Evolutionary conservation across 35 echinoderm and acorn worm genomes (phyloP), one percentile per base, ranked within the genome.

Genomic region (Apostichopus japonicus): DNA sequence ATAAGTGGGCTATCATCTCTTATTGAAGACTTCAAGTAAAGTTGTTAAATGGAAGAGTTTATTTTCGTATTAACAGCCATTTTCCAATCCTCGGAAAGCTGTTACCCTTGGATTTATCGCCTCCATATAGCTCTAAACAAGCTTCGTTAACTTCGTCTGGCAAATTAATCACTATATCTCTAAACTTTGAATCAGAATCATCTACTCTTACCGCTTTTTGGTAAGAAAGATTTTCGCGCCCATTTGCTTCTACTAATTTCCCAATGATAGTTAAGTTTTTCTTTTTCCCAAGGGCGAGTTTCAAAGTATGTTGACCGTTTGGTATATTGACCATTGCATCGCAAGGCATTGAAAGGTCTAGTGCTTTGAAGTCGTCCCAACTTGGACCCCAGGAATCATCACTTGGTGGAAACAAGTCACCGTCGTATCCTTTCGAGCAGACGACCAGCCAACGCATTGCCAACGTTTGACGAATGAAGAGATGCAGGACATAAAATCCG

Each of bases 361-460:
- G 19, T 0, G 54, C n/a, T 6, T 84, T 84, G 24, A 84, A 84
- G 23, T 84, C 81, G 9, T 84, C 81, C 81, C 81, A 58, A 54
- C 54, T 58, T 9, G 81, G 81, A 8, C 81, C 81, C 81, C 81
- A 84, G 1, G 27, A 19, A n/a, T 84, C 81, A 11, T 84, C 57
- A 24, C 54, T 84, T 7, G 81, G 5, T 17, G 81, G 81, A 84
- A 53, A 84, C 9, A 58, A 58, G 17, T 84, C 81, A 19, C 81
- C 81, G 4, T 56, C 24, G 54, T 57, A 62, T 0, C 81, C 54
- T 16, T 0, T 84, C 7, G 56, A 53, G 51, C 54, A 57, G 54
- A 84, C 81, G 56, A 84, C 56, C 51, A 84, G 8, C 81, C 81
- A 84, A 15, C 81, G 81, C 81, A 84, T 84, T n/a, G 55, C 81